A percentile compares a stretch with the other conserved stretches of the same genome.
phyloP scores from a whole-genome alignment of 2,113 vertebrate genomes.

The Eira barbara region DNA sequence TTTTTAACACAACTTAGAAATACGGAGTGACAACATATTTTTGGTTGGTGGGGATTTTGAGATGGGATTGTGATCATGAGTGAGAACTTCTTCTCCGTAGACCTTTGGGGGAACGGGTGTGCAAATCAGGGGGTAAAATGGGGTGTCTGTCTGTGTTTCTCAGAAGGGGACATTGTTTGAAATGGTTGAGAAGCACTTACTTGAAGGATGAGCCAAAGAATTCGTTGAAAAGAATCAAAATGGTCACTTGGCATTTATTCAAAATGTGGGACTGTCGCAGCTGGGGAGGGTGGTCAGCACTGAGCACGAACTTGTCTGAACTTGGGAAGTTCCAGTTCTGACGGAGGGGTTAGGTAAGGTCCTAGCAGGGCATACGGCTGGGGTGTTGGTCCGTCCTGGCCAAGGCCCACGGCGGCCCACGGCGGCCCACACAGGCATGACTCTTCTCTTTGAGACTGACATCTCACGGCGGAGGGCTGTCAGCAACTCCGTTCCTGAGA shows the following conservation, averaged over 20 bases:
- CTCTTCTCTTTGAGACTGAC: not conserved
- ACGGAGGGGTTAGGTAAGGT: not conserved
- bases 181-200: not conserved
- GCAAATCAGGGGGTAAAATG: not conserved
- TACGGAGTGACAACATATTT: not conserved
- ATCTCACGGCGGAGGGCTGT: not conserved
- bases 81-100: not conserved
- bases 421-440: accelerated
- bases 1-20: not conserved
- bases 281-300: not conserved
- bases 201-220: not conserved
- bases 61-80: not conserved
- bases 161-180: not conserved
- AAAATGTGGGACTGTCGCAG: accelerated
- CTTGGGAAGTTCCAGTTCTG: not conserved
- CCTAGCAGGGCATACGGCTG: not conserved
- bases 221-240: not conserved
- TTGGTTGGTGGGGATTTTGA: not conserved
- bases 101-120: not conserved
- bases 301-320: not conserved
- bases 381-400: not conserved
- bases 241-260: not conserved
- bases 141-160: not conserved
- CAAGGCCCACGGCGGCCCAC: not conserved
- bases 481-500: not conserved